Percentiles rank a stretch among this genome's conserved stretches.
Conservation (phyloP, 2,797 vertebrate species). For the Helicolenus hilgendorfi region DNA sequence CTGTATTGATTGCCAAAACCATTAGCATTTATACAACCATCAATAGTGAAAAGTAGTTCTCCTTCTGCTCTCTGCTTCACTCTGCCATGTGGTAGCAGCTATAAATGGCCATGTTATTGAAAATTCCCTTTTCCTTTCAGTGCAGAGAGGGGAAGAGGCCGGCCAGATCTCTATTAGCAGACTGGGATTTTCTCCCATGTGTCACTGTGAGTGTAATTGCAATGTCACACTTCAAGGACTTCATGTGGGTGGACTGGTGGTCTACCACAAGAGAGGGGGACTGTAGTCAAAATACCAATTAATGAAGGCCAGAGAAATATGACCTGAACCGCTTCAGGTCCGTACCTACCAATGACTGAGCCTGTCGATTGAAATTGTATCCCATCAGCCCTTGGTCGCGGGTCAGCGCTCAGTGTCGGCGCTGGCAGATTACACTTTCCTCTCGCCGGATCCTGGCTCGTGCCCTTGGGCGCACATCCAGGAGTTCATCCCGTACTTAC, state of each 20-base stretch:
- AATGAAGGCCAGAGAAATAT: conserved; percentile 87
- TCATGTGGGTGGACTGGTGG: conserved; percentile 83
- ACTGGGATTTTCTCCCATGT: conserved; percentile 85
- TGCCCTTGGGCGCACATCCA: conserved; percentile 78
- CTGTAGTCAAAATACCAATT: conserved; percentile 89
- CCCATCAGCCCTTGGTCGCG: conserved; percentile 82
- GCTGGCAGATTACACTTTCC: conserved; percentile 80
- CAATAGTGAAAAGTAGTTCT: conserved; percentile 74
- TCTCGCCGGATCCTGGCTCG: conserved; percentile 65
- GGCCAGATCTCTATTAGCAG: conserved; percentile 84
- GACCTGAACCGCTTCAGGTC: conserved; percentile 82
- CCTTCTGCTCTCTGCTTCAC: conserved; percentile 59
- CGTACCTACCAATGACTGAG: conserved; percentile 77
- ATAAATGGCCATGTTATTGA: conserved; percentile 84
- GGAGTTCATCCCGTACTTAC: conserved; percentile 71
- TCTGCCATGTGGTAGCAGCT: conserved; percentile 65
- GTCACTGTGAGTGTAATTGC: conserved; percentile 88
- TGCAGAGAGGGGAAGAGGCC: conserved; percentile 58
- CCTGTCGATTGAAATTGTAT: conserved; percentile 87
- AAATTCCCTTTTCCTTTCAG: conserved; percentile 82
- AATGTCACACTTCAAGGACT: conserved; percentile 90
- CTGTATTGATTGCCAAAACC: conserved; percentile 78
- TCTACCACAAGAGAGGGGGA: conserved; percentile 81
- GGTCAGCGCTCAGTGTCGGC: conserved; percentile 83
- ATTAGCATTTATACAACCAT: conserved; percentile 82